phyloP scores from a whole-genome alignment of 1,140 invertebrate species.

The Pentalonia nigronervosa region DNA sequence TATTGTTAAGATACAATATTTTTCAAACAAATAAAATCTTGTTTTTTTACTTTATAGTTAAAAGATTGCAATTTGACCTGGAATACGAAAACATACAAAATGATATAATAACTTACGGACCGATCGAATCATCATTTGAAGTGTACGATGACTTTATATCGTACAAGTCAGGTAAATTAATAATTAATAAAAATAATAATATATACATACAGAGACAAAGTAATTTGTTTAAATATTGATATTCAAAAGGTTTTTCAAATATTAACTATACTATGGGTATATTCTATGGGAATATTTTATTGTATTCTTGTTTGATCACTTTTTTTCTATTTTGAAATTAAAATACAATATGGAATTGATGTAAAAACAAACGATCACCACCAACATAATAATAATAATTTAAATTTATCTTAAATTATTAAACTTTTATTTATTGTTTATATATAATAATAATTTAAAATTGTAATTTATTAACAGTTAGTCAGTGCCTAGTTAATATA shows the following conservation, averaged over 20 bases:
- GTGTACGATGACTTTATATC: conserved; percentile 49
- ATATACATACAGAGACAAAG: neutral
- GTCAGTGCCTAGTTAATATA: too few relatives aligned
- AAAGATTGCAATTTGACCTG: neutral
- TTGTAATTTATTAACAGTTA: too few relatives aligned
- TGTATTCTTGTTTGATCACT: neutral
- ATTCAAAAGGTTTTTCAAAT: neutral
- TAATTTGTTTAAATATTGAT: neutral
- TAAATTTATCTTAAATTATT: neutral
- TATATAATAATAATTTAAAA: neutral
- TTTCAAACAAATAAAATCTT: neutral
- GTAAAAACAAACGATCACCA: neutral
- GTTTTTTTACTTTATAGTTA: neutral
- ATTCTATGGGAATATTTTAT: too few relatives aligned
- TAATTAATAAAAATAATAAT: neutral
- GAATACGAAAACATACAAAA: neutral
- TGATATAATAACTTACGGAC: conserved; percentile 39
- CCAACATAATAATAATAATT: neutral
- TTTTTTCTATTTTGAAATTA: neutral
- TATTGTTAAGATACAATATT: neutral
- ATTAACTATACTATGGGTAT: too few relatives aligned
- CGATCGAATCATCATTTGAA: conserved; percentile 21
- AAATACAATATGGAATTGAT: neutral
- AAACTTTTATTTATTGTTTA: neutral
- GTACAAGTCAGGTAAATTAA: conserved; percentile 49